Evolutionary conservation across 2,797 vertebrate species (phyloP), one percentile per base, ranked within the genome.

Genomic region (Tokudaia muenninki): DNA sequence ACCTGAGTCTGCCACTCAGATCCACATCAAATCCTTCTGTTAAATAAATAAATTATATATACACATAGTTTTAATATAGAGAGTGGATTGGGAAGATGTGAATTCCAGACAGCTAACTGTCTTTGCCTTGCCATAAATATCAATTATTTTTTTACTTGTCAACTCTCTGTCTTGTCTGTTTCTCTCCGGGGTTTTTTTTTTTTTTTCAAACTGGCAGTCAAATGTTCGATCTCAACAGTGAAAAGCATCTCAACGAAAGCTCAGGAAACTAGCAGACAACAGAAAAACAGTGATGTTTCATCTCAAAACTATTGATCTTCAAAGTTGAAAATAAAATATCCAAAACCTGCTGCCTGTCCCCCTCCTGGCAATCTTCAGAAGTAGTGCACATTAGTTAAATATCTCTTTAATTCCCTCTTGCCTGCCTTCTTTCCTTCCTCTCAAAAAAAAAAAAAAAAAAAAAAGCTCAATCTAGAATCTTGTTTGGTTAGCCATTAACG

Each of bases 371-470:
- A 47, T 57, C 26, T 87, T 89, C 26, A 61, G 61, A 65, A 86
- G 50, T 19, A 77, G 47, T 19, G 37, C 61, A 79, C 79, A 22
- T 61, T 92, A 31, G 70, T 94, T 34, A 75, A 67, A 86, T 34
- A 34, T 70, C 78, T 70, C 37, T 79, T 17, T 80, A 52, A 41
- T 59, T 67, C 41, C 29, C 83, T 41, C 65, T 50, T 59, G 11
- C 50, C 31, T 59, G 11, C 50, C 31, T 34, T 44, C 55, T 47
- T 19, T 8, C 11, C 34, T 67, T 75, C 80, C 55, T 92, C 67
- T 50, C 72, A 52, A 79, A 95, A 95, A 92, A 70, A 47, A 44
- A 95, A 57, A 75, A 95, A 96, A 65, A 34, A 67, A 67, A 94
- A 63, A n/a, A 52, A 94, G 37, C 77, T 80, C 44, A 22, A n/a